These are phyloP conservation scores for Forbesichthys papilliferus DNA, from an alignment of 2,113 vertebrate species.

Conservation along the genomic window DNA sequence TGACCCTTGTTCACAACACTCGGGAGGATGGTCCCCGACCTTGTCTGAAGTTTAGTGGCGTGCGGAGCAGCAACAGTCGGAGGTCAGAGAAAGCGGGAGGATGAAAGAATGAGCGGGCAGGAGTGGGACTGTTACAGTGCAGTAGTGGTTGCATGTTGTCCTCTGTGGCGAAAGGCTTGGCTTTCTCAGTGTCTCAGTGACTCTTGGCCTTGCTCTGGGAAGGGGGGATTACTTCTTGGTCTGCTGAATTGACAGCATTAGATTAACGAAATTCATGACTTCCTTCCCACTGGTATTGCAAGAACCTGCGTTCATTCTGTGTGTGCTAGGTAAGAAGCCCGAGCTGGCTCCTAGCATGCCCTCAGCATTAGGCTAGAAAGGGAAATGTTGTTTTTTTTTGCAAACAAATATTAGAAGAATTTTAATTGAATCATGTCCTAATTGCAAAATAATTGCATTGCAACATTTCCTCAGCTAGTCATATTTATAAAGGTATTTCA, in stretches of 20 bases:
- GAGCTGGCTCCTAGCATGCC: no score
- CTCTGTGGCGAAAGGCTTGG: no score
- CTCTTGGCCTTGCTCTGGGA: background rate
- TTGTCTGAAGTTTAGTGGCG: background rate
- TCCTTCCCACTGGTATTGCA: background rate
- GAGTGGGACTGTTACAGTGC: background rate
- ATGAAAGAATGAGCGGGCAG: background rate
- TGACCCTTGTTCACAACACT: slow-evolving; percentile 1
- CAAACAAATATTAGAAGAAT: no score
- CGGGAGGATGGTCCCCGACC: background rate
- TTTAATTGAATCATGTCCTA: no score
- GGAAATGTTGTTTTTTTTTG: no score
- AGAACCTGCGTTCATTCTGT: background rate
- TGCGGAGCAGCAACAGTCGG: background rate
- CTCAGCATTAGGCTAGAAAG: no score
- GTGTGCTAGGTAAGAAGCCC: background rate
- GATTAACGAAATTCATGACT: background rate
- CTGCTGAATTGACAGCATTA: background rate
- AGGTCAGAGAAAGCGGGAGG: background rate
- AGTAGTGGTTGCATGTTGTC: no score
- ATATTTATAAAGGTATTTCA: no score
- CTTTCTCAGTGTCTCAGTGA: background rate
- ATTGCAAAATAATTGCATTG: no score
- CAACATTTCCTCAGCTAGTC: no score
- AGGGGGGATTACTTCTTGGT: background rate